Base-by-base conservation (phyloP, 30 jellyfish, hydroid and myxozoan species). In the Chironex yamaguchii region DNA sequence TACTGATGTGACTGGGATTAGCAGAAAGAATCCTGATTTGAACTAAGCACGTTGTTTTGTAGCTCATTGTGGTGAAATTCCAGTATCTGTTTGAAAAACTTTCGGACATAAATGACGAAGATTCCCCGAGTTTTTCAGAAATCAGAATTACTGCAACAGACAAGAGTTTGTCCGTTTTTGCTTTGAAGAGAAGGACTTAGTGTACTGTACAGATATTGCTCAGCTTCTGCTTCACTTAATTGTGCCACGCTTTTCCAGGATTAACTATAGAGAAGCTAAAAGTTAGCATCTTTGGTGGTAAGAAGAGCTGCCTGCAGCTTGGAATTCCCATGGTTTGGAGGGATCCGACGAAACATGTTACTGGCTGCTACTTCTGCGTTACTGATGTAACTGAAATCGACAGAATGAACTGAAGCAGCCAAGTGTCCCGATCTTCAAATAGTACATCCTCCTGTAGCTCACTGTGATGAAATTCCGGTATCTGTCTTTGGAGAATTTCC, bases 261-360 rank as follows among this genome's bases (percentile, higher is more conserved):
- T n/a, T n/a, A n/a, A n/a, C n/a, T n/a, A n/a, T n/a, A n/a, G n/a
- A n/a, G n/a, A n/a, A n/a, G n/a, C n/a, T n/a, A n/a, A n/a, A n/a
- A n/a, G n/a, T n/a, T n/a, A n/a, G n/a, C n/a, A n/a, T n/a, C n/a
- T n/a, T n/a, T n/a, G n/a, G n/a, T n/a, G n/a, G n/a, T n/a, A n/a
- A 17, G 13, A 42, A 42, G 58, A 42, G 58, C 13, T 6, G 58
- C 17, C 58, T 42, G 58, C 58, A 42, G 13, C 17, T 6, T 42
- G 58, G 58, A 42, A 42, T 42, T 42, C 58, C 58, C 58, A 42
- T 42, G 58, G 58, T 42, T 42, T 42, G 58, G 58, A 42, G 58
- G 58, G 58, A 42, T 9, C 58, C 58, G 58, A n/a, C n/a, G n/a
- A n/a, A n/a, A n/a, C n/a, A n/a, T 42, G 58, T 42, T 42, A 42